Evolutionary conservation across 2,888 invertebrate genomes (phyloP), one percentile per base, ranked within the genome.

Genomic region (Acanthopleura granulata): DNA sequence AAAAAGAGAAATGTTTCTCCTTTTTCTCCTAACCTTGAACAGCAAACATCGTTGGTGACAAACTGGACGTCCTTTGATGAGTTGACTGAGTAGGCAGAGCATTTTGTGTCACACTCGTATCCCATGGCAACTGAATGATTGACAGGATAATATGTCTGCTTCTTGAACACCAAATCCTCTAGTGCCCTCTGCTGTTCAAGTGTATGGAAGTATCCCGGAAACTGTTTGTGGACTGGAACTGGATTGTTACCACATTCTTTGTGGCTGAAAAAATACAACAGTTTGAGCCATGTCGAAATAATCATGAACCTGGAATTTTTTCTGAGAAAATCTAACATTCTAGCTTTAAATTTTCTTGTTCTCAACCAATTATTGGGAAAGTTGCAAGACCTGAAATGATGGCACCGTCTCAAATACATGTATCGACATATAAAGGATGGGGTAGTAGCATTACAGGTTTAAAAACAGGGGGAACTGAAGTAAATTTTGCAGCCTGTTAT

Each of bases 41-140:
- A 57, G 57, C 57, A 57, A 3, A 57, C 57, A 57, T 57, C 57
- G 12, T 40, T 40, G 40, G 40, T 40, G 40, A 40, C 4, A 6
- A 40, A 40, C 40, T 40, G 40, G 40, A 40, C 9, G 40, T 9
- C 40, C 9, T 18, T 57, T 57, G 57, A n/a, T 12, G 57, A 18
- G 25, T 66, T 66, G 16, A 22, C 66, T 66, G 66, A 16, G 25
- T 66, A 66, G 16, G 66, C 22, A 6, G 66, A 66, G 29, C 66
- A 66, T 66, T 66, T 66, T 22, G 29, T 27, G 15, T 66, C 25
- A 66, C 66, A 66, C 16, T 66, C 66, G 66, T 22, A 27, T 27
- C 66, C 66, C 29, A 27, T 27, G 66, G 29, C 29, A 27, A 66
- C 66, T 6, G 66, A 66, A 22, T 16, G 14, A 66, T 66, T 66